Conservation (phyloP, 2,797 vertebrate species). For the Petrocephalus sullivani region DNA sequence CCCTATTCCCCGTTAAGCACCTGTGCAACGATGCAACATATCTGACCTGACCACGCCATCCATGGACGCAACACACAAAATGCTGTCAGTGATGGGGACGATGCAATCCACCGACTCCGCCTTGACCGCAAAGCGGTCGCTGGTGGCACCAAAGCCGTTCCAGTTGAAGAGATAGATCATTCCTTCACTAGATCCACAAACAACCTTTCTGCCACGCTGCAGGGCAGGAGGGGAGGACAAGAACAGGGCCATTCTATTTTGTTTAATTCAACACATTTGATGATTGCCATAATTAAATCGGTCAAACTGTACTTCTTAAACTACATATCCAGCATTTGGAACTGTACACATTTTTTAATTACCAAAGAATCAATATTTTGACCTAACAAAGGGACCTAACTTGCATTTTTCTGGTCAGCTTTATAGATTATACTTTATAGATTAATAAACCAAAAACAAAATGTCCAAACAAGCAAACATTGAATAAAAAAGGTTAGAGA, state of each 20-base stretch:
- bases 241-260: neutral
- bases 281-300: neutral
- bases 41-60: conserved; percentile 87
- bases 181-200: conserved; percentile 85
- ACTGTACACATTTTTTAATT: neutral
- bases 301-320: neutral
- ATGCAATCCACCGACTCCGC: conserved; percentile 87
- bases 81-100: conserved; percentile 74
- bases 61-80: conserved; percentile 80
- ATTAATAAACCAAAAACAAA: neutral
- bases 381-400: neutral
- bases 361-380: neutral
- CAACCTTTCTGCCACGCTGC: conserved; percentile 80
- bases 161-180: conserved; percentile 96
- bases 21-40: too few species aligned
- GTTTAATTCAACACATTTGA: neutral
- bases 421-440: neutral
- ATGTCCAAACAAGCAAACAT: neutral
- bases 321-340: neutral
- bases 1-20: neutral
- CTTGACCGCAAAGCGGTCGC: conserved; percentile 84
- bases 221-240: neutral
- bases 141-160: conserved; percentile 89
- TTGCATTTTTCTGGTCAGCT: neutral
- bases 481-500: neutral